Conservation (phyloP, 2,797 vertebrate species). For the Varecia variegata region DNA sequence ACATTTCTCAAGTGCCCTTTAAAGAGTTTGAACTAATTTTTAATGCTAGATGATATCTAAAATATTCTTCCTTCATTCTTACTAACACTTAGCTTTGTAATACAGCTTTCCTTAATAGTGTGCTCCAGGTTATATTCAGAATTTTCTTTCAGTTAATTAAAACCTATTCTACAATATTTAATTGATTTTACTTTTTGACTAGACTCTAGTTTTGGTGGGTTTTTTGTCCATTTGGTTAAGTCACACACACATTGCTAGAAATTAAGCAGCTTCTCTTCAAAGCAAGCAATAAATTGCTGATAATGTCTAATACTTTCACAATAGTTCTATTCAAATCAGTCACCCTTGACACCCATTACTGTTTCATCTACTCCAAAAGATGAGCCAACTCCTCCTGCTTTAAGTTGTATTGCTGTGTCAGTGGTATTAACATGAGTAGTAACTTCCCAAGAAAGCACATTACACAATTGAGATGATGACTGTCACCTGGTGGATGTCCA, state of each 20-base stretch:
- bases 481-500: not conserved
- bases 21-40: not conserved
- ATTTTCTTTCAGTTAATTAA: slow-evolving; percentile 8
- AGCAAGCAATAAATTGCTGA: not conserved
- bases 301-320: not conserved
- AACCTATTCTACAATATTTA: not conserved
- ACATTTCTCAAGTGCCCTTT: not conserved
- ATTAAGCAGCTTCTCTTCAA: not conserved
- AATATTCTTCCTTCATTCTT: not conserved
- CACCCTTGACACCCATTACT: not conserved
- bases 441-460: not conserved
- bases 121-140: not conserved
- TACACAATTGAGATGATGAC: not conserved
- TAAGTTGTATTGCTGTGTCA: not conserved
- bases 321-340: not conserved
- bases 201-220: not conserved
- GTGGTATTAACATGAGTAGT: not conserved
- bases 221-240: not conserved
- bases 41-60: not conserved
- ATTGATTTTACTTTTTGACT: not conserved
- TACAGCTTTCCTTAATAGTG: not conserved
- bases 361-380: not conserved
- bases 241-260: not conserved
- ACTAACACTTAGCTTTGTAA: not conserved
- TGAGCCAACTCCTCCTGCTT: not conserved